These are phyloP conservation scores for Nycticebus coucang DNA, from an alignment of 2,113 vertebrate species.

Conservation along the genomic window DNA sequence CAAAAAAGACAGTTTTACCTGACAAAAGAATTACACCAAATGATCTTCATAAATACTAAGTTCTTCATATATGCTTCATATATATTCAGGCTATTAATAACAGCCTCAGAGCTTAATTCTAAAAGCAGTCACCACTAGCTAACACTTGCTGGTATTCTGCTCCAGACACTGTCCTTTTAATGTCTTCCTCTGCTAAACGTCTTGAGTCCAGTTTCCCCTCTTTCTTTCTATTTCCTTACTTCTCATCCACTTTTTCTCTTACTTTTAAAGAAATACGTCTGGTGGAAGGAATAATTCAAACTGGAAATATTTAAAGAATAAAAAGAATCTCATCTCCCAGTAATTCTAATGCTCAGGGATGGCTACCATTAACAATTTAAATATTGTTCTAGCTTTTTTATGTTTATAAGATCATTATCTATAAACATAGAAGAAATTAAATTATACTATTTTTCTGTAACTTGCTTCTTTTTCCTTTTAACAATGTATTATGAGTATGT, in stretches of 20 bases:
- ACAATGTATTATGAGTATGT: background rate
- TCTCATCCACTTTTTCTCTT: slow-evolving; percentile 1
- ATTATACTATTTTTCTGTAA: background rate
- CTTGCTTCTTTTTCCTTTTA: background rate
- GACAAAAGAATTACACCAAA: background rate
- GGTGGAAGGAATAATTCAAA: background rate
- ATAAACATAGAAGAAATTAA: slow-evolving; percentile 21
- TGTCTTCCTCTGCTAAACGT: background rate
- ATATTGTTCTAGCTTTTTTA: background rate
- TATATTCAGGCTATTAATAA: background rate
- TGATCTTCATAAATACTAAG: background rate
- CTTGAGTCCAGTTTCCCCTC: background rate
- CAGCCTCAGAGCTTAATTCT: background rate
- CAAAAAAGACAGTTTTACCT: slow-evolving; percentile 16
- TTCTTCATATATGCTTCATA: background rate
- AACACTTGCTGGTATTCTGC: background rate
- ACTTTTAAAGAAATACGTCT: background rate
- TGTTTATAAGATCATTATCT: background rate
- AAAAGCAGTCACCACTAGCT: background rate
- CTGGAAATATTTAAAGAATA: background rate
- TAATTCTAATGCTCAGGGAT: background rate
- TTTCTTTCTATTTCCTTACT: background rate
- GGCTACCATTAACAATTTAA: background rate
- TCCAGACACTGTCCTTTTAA: background rate
- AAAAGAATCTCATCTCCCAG: background rate